Evolutionary conservation across 2,113 vertebrate genomes (phyloP).

Genomic region (Hippocampus abdominalis): DNA sequence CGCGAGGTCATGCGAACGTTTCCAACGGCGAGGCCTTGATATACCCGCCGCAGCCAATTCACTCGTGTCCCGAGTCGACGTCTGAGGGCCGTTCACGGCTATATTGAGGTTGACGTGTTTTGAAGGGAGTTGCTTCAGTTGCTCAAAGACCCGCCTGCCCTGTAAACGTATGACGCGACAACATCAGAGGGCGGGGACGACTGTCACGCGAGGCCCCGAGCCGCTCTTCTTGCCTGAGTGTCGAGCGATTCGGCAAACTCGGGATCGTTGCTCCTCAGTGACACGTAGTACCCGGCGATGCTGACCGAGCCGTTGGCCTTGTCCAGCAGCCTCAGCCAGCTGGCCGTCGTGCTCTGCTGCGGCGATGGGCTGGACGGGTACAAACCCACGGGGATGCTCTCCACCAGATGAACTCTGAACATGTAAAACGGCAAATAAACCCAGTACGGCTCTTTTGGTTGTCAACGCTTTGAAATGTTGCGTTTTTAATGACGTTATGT

Average conservation of each 20-base stretch:
- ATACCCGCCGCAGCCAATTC: slow-evolving; percentile 68
- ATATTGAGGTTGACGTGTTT: slow-evolving; percentile 68
- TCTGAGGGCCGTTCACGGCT: slow-evolving; percentile 72
- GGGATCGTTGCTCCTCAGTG: slow-evolving; percentile 49
- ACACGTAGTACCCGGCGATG: slow-evolving; percentile 76
- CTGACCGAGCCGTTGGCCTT: slow-evolving; percentile 66
- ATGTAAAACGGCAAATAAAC: not conserved
- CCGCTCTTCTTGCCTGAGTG: slow-evolving; percentile 36
- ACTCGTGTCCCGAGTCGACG: slow-evolving; percentile 50
- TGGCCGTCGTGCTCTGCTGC: slow-evolving; percentile 56
- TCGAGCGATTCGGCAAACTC: slow-evolving; percentile 36
- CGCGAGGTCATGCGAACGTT: not conserved
- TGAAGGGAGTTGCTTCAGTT: slow-evolving; percentile 60
- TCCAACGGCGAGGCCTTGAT: too few relatives aligned
- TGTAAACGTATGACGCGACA: slow-evolving; percentile 22
- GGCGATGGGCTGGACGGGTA: slow-evolving; percentile 18
- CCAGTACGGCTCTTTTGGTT: too few relatives aligned
- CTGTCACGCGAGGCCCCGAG: not conserved
- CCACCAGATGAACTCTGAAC: slow-evolving; percentile 67
- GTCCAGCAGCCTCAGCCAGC: slow-evolving; percentile 69
- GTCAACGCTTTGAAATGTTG: too few relatives aligned
- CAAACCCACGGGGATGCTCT: slow-evolving; percentile 70
- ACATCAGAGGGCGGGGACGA: not conserved
- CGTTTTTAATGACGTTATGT: not conserved
- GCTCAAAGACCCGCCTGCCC: slow-evolving; percentile 69